Conservation (phyloP, 2,888 invertebrate genomes). For the Suillia variegata region DNA sequence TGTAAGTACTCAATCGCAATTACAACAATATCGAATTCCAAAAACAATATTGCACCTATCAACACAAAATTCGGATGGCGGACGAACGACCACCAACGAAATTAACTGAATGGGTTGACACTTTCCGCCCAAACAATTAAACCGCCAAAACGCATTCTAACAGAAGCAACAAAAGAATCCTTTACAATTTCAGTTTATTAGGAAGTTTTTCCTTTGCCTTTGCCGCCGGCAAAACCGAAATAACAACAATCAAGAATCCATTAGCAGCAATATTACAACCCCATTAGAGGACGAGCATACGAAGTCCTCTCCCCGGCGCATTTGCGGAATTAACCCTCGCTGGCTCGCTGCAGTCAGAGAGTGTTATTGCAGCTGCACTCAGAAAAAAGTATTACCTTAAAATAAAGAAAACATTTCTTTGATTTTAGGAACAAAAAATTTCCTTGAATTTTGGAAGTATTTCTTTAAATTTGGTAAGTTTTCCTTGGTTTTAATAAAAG, state of each 20-base stretch:
- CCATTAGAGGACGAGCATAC: conserved; percentile 47
- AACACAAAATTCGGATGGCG: not conserved
- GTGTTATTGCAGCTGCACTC: conserved; percentile 42
- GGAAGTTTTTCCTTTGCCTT: conserved; percentile 14
- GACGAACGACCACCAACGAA: no score
- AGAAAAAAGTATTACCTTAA: no score
- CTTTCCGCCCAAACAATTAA: conserved; percentile 1
- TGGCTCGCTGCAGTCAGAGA: no score
- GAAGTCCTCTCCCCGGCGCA: conserved; percentile 31
- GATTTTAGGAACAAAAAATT: no score
- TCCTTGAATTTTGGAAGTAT: no score
- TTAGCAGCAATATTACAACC: conserved; percentile 59
- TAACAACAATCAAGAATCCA: conserved; percentile 50
- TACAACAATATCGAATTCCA: not conserved
- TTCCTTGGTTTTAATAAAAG: no score
- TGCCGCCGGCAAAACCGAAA: not conserved
- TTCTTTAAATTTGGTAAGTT: no score
- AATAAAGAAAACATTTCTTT: no score
- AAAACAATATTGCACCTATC: not conserved
- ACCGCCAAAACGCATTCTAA: not conserved
- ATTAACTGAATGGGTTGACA: not conserved
- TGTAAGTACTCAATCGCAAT: no score
- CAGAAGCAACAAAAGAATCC: conserved; percentile 15
- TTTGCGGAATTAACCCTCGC: not conserved
- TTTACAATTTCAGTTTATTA: conserved; percentile 12